phyloP scores from a whole-genome alignment of 37 sponge, comb jelly and placozoan species.

The Crambe crambe region DNA sequence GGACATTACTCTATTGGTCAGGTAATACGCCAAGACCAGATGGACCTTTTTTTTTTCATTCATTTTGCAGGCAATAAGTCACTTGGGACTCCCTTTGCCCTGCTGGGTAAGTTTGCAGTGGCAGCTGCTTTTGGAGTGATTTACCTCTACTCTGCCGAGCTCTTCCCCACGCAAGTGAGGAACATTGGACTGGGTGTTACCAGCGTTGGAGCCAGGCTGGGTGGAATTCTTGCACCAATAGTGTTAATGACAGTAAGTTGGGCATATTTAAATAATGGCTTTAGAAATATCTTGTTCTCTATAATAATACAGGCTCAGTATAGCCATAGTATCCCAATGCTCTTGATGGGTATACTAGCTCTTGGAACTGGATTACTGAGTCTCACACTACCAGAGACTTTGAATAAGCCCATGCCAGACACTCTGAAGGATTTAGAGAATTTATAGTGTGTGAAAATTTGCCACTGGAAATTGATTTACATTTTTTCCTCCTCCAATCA shows the following conservation, averaged over 20 bases:
- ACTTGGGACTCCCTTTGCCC: slow-evolving; percentile 10
- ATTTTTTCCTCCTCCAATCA: too few species aligned
- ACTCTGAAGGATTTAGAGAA: slow-evolving; percentile 50
- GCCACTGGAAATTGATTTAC: too few species aligned
- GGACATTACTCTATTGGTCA: neutral
- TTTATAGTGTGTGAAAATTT: too few species aligned
- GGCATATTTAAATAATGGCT: neutral
- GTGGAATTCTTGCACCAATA: slow-evolving; percentile 55
- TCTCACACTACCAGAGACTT: slow-evolving; percentile 69
- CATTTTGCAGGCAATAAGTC: neutral
- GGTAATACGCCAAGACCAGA: slow-evolving; percentile 13
- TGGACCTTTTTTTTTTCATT: neutral
- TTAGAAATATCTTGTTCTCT: neutral
- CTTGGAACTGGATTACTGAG: slow-evolving; percentile 31
- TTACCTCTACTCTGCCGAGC: slow-evolving; percentile 66
- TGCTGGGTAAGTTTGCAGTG: slow-evolving; percentile 59
- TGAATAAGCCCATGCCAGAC: slow-evolving; percentile 49
- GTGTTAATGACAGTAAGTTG: slow-evolving; percentile 48
- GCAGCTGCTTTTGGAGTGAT: slow-evolving; percentile 53
- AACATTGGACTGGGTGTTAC: slow-evolving; percentile 39
- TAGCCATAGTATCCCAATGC: slow-evolving; percentile 35
- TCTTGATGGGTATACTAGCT: slow-evolving; percentile 56
- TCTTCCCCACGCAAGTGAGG: slow-evolving; percentile 81
- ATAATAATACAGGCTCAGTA: slow-evolving; percentile 16
- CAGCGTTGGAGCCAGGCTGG: slow-evolving; percentile 37